A percentile compares a stretch with the other conserved stretches of the same genome.
Conservation (phyloP, 2,113 vertebrate genomes). For the Phalacrocorax carbo region DNA sequence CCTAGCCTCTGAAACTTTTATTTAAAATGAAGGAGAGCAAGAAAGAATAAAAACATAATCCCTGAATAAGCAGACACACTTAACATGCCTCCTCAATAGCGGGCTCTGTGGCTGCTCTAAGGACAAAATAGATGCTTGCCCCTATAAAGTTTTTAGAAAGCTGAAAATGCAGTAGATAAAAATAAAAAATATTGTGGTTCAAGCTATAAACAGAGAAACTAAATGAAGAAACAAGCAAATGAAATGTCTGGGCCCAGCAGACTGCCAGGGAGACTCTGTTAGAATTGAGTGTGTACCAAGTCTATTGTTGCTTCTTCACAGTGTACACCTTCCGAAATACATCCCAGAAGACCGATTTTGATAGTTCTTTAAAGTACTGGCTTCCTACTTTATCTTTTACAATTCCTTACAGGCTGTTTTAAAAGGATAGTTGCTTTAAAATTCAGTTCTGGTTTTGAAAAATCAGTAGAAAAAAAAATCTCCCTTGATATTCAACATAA, state of each 20-base stretch:
- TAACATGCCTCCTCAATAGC: background rate
- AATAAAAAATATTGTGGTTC: background rate
- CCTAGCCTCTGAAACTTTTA: background rate
- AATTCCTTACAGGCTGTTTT: background rate
- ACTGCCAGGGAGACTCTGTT: background rate
- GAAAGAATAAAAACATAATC: background rate
- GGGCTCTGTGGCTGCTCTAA: background rate
- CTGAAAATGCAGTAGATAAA: background rate
- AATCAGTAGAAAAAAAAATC: background rate
- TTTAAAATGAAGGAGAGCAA: background rate
- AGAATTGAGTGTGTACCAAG: background rate
- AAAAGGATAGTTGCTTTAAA: background rate
- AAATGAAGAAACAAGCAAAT: background rate
- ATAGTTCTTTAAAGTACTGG: background rate
- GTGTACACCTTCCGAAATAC: background rate
- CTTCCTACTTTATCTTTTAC: background rate
- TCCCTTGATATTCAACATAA: background rate
- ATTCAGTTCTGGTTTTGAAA: background rate
- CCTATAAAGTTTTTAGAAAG: background rate
- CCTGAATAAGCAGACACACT: background rate
- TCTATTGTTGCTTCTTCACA: background rate
- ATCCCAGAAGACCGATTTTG: background rate
- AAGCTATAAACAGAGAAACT: background rate
- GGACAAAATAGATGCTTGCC: background rate
- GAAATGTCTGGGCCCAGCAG: background rate